These are phyloP conservation scores for Fregata magnificens DNA, from an alignment of 2,113 vertebrate genomes.

Conservation along the genomic window DNA sequence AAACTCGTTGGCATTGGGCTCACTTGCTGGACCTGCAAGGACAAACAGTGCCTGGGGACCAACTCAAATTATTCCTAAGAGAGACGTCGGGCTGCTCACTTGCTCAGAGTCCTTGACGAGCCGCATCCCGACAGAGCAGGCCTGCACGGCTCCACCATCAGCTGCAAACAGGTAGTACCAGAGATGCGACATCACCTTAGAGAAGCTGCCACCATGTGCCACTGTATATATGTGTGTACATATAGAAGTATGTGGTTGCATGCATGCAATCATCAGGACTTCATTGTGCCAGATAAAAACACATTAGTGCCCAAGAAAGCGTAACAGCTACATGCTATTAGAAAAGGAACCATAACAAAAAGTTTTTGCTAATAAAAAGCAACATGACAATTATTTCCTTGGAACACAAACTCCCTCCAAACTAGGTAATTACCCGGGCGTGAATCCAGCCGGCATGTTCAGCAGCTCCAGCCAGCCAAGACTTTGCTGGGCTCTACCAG, in stretches of 20 bases:
- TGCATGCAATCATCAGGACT: neutral
- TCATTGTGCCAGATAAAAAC: neutral
- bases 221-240: rapidly evolving
- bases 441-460: neutral
- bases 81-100: neutral
- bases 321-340: rapidly evolving
- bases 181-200: neutral
- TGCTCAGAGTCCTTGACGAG: neutral
- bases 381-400: neutral
- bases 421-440: neutral
- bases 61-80: neutral
- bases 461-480: neutral
- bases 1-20: conserved; percentile 82
- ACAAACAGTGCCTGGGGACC: neutral
- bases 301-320: neutral
- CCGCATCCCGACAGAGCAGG: rapidly evolving
- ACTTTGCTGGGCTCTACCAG: neutral
- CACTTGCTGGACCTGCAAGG: neutral
- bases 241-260: rapidly evolving
- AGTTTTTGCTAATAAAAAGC: neutral
- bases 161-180: neutral
- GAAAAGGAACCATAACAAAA: neutral
- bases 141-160: neutral
- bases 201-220: neutral
- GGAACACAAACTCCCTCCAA: neutral